Percentiles rank a stretch among this genome's conserved stretches.
Conservation (phyloP, 2,113 vertebrate species). For the Gallinago jamesoni region DNA sequence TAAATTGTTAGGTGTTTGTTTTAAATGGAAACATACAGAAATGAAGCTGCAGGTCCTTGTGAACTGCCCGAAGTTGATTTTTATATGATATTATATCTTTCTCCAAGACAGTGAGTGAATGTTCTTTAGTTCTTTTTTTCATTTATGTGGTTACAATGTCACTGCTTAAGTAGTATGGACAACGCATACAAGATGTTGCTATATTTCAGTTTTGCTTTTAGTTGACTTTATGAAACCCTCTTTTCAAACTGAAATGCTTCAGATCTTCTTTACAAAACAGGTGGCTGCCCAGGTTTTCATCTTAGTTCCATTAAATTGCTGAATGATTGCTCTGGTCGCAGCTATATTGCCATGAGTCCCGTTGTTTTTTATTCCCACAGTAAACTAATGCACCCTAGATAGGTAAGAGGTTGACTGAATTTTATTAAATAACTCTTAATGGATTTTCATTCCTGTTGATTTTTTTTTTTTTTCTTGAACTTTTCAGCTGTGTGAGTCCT, state of each 20-base stretch:
- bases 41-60: background rate
- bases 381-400: background rate
- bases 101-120: background rate
- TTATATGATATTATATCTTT: background rate
- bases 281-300: background rate
- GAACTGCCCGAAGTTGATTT: background rate
- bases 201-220: background rate
- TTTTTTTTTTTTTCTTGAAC: background rate
- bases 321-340: background rate
- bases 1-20: background rate
- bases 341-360: background rate
- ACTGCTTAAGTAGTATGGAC: background rate
- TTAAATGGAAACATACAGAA: background rate
- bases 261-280: background rate
- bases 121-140: background rate
- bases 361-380: background rate
- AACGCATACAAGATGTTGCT: background rate
- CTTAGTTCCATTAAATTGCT: background rate
- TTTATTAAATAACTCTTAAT: background rate
- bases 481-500: constrained; percentile 90
- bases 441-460: background rate
- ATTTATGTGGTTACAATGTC: background rate
- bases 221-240: background rate
- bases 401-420: background rate
- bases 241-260: constrained; percentile 9